Conservation (phyloP, 2,888 invertebrate genomes). For the Listrodromus nycthemerus region DNA sequence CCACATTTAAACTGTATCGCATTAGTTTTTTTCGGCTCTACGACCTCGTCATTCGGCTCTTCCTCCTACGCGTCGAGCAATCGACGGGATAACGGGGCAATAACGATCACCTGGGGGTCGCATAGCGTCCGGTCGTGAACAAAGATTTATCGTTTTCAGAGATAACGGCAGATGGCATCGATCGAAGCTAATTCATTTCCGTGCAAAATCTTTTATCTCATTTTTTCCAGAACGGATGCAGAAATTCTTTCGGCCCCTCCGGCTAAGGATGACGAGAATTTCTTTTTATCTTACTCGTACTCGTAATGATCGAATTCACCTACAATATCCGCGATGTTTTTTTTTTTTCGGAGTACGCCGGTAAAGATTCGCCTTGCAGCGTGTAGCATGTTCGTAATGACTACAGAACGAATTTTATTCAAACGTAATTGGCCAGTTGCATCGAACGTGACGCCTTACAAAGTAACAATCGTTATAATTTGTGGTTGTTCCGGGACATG, state of each 20-base stretch:
- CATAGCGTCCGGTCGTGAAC: not conserved
- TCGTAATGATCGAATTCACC: not conserved
- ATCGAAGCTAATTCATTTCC: not conserved
- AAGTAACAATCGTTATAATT: slow-evolving; percentile 23
- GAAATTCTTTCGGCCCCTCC: not conserved
- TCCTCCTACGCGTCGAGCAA: slow-evolving; percentile 2
- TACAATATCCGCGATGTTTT: not conserved
- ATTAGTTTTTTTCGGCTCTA: slow-evolving; percentile 48
- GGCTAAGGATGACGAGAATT: not conserved
- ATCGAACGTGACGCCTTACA: slow-evolving; percentile 15
- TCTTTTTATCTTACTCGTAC: not conserved
- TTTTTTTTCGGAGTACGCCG: not conserved
- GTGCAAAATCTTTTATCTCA: not conserved
- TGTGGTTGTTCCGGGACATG: not conserved
- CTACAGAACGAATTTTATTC: not conserved
- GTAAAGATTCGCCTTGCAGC: not conserved
- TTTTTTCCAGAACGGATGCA: not conserved
- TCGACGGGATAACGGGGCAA: not conserved
- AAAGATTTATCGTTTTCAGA: slow-evolving; percentile 5
- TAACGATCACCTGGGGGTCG: not conserved
- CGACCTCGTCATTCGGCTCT: slow-evolving; percentile 43
- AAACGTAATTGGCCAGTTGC: not conserved
- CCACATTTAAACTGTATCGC: slow-evolving; percentile 61
- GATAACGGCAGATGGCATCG: not conserved
- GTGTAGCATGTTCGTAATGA: not conserved